A percentile compares a stretch with the other conserved stretches of the same genome.
phyloP scores from a whole-genome alignment of 2,888 invertebrate species.

The Scelioninae gen. 1 region DNA sequence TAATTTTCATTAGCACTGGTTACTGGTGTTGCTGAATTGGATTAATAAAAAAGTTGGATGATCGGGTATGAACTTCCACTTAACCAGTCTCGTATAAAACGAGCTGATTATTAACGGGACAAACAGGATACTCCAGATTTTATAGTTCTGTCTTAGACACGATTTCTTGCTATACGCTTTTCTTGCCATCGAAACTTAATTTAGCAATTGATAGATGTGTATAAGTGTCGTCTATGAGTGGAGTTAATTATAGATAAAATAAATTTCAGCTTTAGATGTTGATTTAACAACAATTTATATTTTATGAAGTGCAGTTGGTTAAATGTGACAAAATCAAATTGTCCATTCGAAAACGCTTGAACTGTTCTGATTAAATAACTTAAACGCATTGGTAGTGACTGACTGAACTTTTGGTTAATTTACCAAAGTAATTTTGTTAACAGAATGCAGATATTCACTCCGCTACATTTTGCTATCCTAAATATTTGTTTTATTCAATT shows the following conservation, averaged over 20 bases:
- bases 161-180: slow-evolving; percentile 12
- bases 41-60: slow-evolving; percentile 31
- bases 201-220: too few species aligned
- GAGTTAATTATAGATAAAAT: not conserved
- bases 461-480: slow-evolving; percentile 1
- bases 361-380: slow-evolving; percentile 26
- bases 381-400: slow-evolving; percentile 3
- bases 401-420: slow-evolving; percentile 28
- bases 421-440: slow-evolving; percentile 3
- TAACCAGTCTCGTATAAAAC: slow-evolving; percentile 2
- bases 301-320: not conserved
- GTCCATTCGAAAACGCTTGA: slow-evolving; percentile 11
- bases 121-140: slow-evolving; percentile 54
- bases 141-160: slow-evolving; percentile 9
- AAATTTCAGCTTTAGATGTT: not conserved
- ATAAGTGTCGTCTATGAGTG: too few species aligned
- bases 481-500: not conserved
- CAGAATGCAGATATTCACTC: slow-evolving; percentile 11
- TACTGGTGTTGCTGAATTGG: not conserved
- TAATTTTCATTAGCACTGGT: too few species aligned
- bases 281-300: not conserved
- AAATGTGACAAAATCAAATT: not conserved
- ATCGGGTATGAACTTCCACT: slow-evolving; percentile 21
- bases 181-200: not conserved
- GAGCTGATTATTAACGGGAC: slow-evolving; percentile 43